Evolutionary conservation across 1,140 invertebrate genomes (phyloP).

Genomic region (Frieseomelitta varia): DNA sequence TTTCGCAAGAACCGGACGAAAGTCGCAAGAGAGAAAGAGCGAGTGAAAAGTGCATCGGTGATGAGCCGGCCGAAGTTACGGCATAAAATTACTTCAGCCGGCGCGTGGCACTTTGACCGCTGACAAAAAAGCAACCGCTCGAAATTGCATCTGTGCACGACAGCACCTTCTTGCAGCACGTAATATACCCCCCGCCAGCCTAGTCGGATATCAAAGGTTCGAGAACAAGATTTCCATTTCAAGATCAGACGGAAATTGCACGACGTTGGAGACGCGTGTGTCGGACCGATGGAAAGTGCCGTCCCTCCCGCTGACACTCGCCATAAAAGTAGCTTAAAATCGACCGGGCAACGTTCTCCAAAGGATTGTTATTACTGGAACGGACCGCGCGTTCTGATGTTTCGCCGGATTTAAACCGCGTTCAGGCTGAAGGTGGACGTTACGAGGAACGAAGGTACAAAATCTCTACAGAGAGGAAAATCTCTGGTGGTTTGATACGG

Average conservation of each 20-base stretch:
- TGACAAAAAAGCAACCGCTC: background rate
- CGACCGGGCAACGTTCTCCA: background rate
- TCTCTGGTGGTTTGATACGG: no score
- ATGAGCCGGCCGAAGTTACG: background rate
- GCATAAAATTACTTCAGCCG: conserved; percentile 17
- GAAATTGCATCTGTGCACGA: conserved; percentile 37
- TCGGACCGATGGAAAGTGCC: background rate
- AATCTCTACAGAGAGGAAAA: no score
- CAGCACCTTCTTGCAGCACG: background rate
- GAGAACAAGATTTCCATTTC: conserved; percentile 52
- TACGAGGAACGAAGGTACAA: background rate
- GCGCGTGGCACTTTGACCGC: background rate
- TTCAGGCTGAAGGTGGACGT: background rate
- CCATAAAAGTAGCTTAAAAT: conserved; percentile 32
- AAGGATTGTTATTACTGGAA: background rate
- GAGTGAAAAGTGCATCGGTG: background rate
- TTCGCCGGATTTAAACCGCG: no score
- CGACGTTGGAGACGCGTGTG: conserved; percentile 8
- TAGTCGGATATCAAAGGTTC: conserved; percentile 27
- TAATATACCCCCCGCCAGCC: background rate
- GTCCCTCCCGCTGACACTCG: background rate
- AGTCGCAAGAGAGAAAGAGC: background rate
- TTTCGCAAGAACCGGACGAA: background rate
- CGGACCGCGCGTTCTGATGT: background rate
- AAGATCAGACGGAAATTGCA: conserved; percentile 44